Base-by-base conservation (phyloP, 2,888 invertebrate genomes). In the Pteria penguin region DNA sequence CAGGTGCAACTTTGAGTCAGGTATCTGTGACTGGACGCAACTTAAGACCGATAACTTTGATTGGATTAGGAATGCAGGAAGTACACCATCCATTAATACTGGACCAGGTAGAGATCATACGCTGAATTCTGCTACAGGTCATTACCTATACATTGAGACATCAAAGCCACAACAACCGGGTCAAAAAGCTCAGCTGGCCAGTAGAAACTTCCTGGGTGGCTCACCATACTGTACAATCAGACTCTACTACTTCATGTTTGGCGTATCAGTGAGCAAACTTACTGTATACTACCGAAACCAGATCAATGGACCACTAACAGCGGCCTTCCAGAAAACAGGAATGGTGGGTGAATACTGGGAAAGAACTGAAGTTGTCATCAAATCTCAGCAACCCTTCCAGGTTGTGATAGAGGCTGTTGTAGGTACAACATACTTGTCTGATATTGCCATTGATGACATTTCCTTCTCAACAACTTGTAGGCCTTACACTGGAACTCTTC, bases 61-160 rank as follows among this genome's bases (percentile, higher is more conserved):
- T 70, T 92, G 91, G 91, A 84, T 78, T 29, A 80, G 87, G 67
- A 80, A 79, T 5, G 76, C 85, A 18, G 90, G 90, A 2, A 82
- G 78, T n/a, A 89, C 88, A 8, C 75, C 77, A n/a, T 82, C 87
- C 5, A 14, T 76, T 3, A 77, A 77, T 8, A 91, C 90, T 22
- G 91, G 91, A 11, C 92, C 91, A 14, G 81, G 84, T 29, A 75
- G 80, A 69, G 91, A 91, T 72, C 91, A 92, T 75, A 90, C 89
- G 29, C 74, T 83, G 4, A 88, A 88, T 60, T 82, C 84, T 24
- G 72, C 60, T n/a, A 63, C 65, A 22, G 90, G 90, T n/a, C 85
- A 84, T 71, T 90, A 85, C 54, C 58, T 88, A 54, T 89, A 87
- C 78, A 88, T 90, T 31, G 88, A 89, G 62, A 82, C 88, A 2